phyloP scores from a whole-genome alignment of 2,797 vertebrate genomes.

The Agapornis canus region DNA sequence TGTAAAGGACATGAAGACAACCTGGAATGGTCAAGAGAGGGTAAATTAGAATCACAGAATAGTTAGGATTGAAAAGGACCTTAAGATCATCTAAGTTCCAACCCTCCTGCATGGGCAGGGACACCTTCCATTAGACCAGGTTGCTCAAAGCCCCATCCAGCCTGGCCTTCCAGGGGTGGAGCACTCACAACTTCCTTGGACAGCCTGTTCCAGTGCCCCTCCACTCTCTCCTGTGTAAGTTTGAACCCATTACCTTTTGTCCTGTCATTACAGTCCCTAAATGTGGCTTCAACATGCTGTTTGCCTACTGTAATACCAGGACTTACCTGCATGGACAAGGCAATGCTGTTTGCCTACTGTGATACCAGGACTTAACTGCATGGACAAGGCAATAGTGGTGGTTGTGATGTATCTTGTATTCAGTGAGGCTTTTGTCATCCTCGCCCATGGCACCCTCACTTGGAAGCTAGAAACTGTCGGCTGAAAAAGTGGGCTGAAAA shows the following conservation, averaged over 20 bases:
- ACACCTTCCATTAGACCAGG: background rate
- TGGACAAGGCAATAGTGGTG: background rate
- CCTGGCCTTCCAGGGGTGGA: background rate
- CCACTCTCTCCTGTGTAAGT: background rate
- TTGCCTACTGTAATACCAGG: background rate
- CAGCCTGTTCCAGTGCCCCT: background rate
- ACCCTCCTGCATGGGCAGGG: background rate
- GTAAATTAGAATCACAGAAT: background rate
- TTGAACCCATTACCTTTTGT: background rate
- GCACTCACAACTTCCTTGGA: background rate
- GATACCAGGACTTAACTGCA: background rate
- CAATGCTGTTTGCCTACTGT: background rate
- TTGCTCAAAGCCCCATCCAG: background rate
- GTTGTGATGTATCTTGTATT: background rate
- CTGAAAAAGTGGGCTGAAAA: background rate
- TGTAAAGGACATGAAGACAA: background rate
- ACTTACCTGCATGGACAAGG: background rate
- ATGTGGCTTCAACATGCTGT: background rate
- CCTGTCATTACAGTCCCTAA: background rate
- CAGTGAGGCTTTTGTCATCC: background rate
- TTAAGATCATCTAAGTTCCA: background rate
- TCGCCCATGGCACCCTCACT: background rate
- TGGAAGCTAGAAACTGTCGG: background rate
- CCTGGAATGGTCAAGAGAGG: background rate
- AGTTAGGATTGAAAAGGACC: background rate